Conservation (phyloP, 2,888 invertebrate species). For the Netelia inedita region DNA sequence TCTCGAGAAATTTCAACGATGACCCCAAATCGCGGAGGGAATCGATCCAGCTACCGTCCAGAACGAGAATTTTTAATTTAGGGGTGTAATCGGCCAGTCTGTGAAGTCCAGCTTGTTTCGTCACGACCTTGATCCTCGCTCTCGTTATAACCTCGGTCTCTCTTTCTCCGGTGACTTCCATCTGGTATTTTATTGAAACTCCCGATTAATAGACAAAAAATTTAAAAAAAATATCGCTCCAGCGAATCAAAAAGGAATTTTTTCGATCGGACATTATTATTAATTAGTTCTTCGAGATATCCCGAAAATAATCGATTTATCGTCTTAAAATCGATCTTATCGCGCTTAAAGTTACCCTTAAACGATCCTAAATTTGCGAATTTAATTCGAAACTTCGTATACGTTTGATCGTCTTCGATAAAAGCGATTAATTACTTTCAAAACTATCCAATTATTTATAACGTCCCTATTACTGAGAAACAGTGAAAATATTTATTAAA, state of each 20-base stretch:
- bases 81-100: slow-evolving; percentile 68
- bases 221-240: too few relatives aligned
- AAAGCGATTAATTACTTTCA: not conserved
- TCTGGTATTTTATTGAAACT: not conserved
- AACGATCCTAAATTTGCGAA: not conserved
- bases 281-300: too few relatives aligned
- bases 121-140: slow-evolving; percentile 65
- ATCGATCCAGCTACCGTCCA: slow-evolving; percentile 69
- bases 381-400: not conserved
- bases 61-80: slow-evolving; percentile 56
- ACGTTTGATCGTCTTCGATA: not conserved
- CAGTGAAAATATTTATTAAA: too few relatives aligned
- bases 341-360: too few relatives aligned
- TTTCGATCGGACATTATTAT: too few relatives aligned
- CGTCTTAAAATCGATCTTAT: too few relatives aligned
- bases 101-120: slow-evolving; percentile 69
- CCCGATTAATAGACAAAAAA: slow-evolving; percentile 3
- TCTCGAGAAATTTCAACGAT: slow-evolving; percentile 52
- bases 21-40: slow-evolving; percentile 69
- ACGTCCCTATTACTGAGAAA: too few relatives aligned
- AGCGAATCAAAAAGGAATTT: too few relatives aligned
- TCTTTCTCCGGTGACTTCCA: slow-evolving; percentile 61
- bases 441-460: not conserved
- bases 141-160: slow-evolving; percentile 44
- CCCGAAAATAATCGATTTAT: too few relatives aligned